Evolutionary conservation across 1,140 invertebrate species (phyloP), one percentile per base, ranked within the genome.

Genomic region (Trichonephila clavata): DNA sequence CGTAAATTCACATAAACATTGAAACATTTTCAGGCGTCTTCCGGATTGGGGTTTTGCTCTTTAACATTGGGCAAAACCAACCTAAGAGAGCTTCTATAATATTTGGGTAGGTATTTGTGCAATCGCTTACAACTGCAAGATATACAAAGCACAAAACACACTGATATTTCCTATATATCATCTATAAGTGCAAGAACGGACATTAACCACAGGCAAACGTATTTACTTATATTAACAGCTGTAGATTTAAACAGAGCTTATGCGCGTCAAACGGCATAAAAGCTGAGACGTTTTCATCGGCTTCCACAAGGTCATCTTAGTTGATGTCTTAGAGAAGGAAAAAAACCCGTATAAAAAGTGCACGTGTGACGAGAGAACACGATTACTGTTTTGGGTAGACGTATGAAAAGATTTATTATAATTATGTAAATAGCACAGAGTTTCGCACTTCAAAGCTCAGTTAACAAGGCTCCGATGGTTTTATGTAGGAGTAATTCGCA

Each of bases 221-320:
- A 83, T 83, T 83, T 83, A 77, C 24, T 71, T 71, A 83, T 83
- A n/a, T 83, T 21, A 83, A 83, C 81, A 83, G 81, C 81, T 83
- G 81, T 59, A 83, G 43, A 83, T 57, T 83, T 83, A 83, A 83
- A 21, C 21, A 59, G 81, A 14, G 8, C 43, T 39, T 21, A 57
- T 59, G 81, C 81, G 50, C 81, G 81, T 83, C 81, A 83, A 83
- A 83, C 13, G 7, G 32, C 57, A n/a, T 57, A 83, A 83, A 83
- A 83, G 39, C 20, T 2, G 24, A 50, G 81, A 57, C 81, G n/a
- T 83, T 83, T 83, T 83, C 81, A 83, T 83, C 81, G 81, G 71
- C 27, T 77, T 39, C 71, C 18, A 83, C 81, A 83, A 83, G 81
- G 81, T 83, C 81, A 83, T 18, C 10, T 20, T 24, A 57, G 50